Percentiles rank a stretch among this genome's conserved stretches.
Evolutionary conservation across 2,888 invertebrate genomes (phyloP).

Genomic region (Artemia sinica): DNA sequence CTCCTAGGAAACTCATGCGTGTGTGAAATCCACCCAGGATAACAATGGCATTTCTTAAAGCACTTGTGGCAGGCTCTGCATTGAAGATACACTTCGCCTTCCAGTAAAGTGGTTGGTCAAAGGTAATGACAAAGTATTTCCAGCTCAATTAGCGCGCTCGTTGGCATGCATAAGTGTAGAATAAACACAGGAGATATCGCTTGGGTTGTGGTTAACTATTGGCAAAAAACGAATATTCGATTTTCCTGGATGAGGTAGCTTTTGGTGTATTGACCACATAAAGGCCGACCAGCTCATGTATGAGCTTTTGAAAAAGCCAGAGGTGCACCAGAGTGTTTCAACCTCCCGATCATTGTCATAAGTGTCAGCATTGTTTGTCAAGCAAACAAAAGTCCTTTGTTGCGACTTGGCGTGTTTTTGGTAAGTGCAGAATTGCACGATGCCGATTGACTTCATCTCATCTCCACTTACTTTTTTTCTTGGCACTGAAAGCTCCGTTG

Average conservation of each 20-base stretch:
- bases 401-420: not conserved
- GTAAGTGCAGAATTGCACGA: too few species aligned
- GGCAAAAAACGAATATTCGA: not conserved
- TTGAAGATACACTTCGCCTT: too few species aligned
- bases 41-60: too few species aligned
- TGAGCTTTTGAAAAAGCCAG: conserved; percentile 2
- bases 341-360: not conserved
- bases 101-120: too few species aligned
- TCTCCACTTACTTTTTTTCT: too few species aligned
- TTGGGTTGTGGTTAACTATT: not conserved
- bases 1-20: too few species aligned
- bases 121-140: too few species aligned
- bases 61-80: too few species aligned
- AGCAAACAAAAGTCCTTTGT: conserved; percentile 7
- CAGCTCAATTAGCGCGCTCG: too few species aligned
- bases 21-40: too few species aligned
- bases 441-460: too few species aligned
- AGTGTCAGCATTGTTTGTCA: not conserved
- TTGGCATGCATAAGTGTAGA: not conserved
- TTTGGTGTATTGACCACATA: conserved; percentile 11
- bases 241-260: conserved; percentile 2
- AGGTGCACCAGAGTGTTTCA: not conserved
- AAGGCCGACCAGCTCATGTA: conserved; percentile 11
- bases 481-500: too few species aligned
- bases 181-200: not conserved